Conservation (phyloP, 2,888 invertebrate species). For the Drosophila austrosaltans region DNA sequence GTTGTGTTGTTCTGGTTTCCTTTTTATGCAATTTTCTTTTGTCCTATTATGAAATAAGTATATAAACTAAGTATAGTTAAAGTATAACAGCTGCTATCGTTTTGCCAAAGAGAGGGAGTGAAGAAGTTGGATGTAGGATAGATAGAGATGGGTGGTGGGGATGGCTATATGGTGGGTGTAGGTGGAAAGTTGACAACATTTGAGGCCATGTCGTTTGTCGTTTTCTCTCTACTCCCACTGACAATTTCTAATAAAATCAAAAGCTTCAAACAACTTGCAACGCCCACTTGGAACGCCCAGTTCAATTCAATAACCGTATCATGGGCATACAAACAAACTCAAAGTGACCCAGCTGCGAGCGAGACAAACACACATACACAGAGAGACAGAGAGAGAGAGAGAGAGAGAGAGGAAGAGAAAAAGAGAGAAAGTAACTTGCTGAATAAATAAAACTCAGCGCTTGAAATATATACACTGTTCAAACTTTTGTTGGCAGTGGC, state of each 20-base stretch:
- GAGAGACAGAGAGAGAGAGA: conserved; percentile 26
- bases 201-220: conserved; percentile 54
- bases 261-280: conserved; percentile 53
- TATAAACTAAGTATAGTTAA: conserved; percentile 13
- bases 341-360: conserved; percentile 61
- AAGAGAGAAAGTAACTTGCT: conserved; percentile 51
- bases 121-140: too few relatives aligned
- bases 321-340: conserved; percentile 49
- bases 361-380: conserved; percentile 31
- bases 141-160: not conserved
- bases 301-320: conserved; percentile 60
- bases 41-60: conserved; percentile 33
- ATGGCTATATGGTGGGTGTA: not conserved
- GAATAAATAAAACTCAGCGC: conserved; percentile 68
- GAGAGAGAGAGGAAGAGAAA: conserved; percentile 18
- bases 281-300: conserved; percentile 37
- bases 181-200: conserved; percentile 22
- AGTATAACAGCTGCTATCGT: conserved; percentile 46
- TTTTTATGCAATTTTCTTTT: conserved; percentile 35
- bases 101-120: not conserved
- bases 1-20: conserved; percentile 5
- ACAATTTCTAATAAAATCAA: conserved; percentile 77
- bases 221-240: conserved; percentile 42
- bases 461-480: conserved; percentile 59
- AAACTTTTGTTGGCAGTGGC: conserved; percentile 60